phyloP scores from a whole-genome alignment of 2,888 invertebrate species.

The Oscheius sp. region DNA sequence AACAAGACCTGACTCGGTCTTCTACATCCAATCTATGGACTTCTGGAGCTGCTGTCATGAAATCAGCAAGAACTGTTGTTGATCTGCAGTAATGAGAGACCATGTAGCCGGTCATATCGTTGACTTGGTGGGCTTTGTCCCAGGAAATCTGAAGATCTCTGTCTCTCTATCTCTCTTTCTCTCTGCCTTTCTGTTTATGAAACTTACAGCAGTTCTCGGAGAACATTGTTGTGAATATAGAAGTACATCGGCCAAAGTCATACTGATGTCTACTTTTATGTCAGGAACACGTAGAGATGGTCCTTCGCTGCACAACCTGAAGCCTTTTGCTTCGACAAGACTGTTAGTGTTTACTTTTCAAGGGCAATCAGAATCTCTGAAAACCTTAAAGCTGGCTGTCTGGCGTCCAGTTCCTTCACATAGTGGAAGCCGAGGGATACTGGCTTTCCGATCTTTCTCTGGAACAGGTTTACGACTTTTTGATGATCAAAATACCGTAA shows the following conservation, averaged over 20 bases:
- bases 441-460: conserved; percentile 5
- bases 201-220: conserved; percentile 13
- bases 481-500: neutral
- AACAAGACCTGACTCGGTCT: neutral
- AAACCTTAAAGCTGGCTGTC: neutral
- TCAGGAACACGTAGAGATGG: neutral
- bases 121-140: neutral
- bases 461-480: neutral
- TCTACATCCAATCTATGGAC: neutral
- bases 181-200: neutral
- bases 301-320: conserved; percentile 6
- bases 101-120: neutral
- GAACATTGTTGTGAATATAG: conserved; percentile 1
- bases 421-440: conserved; percentile 2
- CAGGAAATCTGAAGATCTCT: conserved; percentile 1
- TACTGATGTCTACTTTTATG: neutral
- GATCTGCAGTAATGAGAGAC: conserved; percentile 1
- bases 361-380: conserved; percentile 2
- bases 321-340: neutral
- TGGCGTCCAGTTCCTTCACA: conserved; percentile 9
- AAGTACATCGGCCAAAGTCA: conserved; percentile 1
- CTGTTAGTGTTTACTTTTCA: neutral
- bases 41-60: conserved; percentile 10
- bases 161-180: too few species aligned
- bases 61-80: neutral